phyloP scores from a whole-genome alignment of 2,113 vertebrate species.

The Riparia riparia region DNA sequence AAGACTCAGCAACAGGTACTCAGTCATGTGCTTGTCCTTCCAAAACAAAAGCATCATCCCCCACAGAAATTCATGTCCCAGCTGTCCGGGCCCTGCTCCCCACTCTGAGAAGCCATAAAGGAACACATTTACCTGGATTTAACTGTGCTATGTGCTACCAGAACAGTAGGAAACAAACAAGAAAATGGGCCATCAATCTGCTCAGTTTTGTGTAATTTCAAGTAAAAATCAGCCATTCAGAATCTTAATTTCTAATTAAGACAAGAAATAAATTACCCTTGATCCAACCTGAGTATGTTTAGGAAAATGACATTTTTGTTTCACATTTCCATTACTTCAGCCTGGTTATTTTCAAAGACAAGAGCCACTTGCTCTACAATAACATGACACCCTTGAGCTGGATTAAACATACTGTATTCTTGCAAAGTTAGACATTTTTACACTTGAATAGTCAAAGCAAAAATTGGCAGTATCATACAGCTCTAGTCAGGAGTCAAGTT shows the following conservation, averaged over 20 bases:
- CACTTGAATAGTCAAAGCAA: slow-evolving; percentile 20
- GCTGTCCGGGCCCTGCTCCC: not conserved
- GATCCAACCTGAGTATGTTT: not conserved
- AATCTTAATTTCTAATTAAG: not conserved
- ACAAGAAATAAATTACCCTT: not conserved
- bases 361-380: not conserved
- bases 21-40: not conserved
- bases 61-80: not conserved
- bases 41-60: not conserved
- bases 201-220: not conserved
- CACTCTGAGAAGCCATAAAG: not conserved
- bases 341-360: not conserved
- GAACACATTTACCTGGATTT: not conserved
- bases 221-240: not conserved
- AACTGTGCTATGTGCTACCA: not conserved
- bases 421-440: slow-evolving; percentile 41
- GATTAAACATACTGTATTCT: not conserved
- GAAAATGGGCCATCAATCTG: not conserved
- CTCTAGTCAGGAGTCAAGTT: slow-evolving; percentile 23
- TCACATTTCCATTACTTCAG: not conserved
- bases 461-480: slow-evolving; percentile 37
- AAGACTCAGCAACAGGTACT: not conserved
- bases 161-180: not conserved
- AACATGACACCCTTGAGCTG: not conserved
- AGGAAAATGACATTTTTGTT: not conserved